Conservation (phyloP, 2,797 vertebrate genomes). For the Cuniculus paca region DNA sequence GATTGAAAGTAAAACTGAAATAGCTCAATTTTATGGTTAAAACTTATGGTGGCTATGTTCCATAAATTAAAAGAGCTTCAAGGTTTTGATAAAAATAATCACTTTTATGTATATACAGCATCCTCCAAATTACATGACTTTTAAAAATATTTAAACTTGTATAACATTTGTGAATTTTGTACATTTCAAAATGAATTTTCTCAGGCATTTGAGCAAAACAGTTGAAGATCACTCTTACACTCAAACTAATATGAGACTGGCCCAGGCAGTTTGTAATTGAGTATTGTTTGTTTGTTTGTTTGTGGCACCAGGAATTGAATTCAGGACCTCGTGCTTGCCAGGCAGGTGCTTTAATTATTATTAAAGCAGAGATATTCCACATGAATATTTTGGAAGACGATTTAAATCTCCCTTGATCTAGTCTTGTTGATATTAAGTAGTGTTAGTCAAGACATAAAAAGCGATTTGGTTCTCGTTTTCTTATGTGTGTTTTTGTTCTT, state of each 20-base stretch:
- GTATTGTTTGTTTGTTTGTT: no score
- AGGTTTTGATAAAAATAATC: neutral
- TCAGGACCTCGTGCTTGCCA: no score
- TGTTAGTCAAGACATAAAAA: neutral
- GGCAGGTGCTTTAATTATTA: no score
- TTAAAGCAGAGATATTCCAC: neutral
- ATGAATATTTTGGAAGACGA: neutral
- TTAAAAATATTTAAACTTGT: neutral
- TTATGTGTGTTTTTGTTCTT: neutral
- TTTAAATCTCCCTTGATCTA: neutral
- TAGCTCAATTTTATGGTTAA: neutral
- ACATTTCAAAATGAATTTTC: slow-evolving; percentile 24
- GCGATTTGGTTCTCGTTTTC: neutral
- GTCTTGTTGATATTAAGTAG: neutral
- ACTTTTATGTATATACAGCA: neutral
- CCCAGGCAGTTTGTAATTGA: neutral
- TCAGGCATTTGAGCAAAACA: neutral
- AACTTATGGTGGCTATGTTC: neutral
- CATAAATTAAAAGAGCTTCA: neutral
- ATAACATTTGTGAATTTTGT: neutral
- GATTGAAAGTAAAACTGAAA: neutral
- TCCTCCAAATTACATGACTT: neutral
- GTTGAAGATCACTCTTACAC: neutral
- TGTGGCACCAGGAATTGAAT: no score
- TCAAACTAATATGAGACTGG: neutral